A percentile compares a stretch with the other conserved stretches of the same genome.
phyloP scores from a whole-genome alignment of 2,888 invertebrate species.

The Synergus gifuensis region DNA sequence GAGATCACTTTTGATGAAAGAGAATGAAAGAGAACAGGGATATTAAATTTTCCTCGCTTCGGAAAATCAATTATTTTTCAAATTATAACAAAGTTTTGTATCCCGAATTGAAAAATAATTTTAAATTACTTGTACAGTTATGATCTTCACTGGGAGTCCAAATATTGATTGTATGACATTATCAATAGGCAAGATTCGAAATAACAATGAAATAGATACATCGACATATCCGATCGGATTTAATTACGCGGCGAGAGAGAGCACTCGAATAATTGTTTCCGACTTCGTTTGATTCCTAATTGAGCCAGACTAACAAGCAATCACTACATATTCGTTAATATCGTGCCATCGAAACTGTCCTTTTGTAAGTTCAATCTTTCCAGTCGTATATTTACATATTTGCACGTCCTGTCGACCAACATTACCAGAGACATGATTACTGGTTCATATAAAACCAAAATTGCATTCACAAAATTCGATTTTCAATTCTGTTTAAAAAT shows the following conservation, averaged over 20 bases:
- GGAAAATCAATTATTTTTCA: background rate
- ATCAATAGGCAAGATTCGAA: conserved; percentile 1
- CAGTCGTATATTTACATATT: background rate
- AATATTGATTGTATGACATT: background rate
- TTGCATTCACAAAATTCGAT: background rate
- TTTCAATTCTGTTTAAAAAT: background rate
- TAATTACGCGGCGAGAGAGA: conserved; percentile 39
- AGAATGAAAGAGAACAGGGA: background rate
- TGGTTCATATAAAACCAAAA: conserved; percentile 8
- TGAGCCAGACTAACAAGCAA: conserved; percentile 55
- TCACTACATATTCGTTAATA: conserved; percentile 28
- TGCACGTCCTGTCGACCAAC: background rate
- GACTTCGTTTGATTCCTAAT: conserved; percentile 68
- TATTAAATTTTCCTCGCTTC: background rate
- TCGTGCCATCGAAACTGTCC: conserved; percentile 8
- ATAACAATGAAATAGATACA: conserved; percentile 33
- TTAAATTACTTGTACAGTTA: background rate
- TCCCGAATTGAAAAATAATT: too few species aligned
- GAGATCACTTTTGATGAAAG: conserved; percentile 16
- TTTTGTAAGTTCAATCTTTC: conserved; percentile 24
- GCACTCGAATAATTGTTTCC: conserved; percentile 69
- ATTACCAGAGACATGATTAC: background rate
- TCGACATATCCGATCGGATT: conserved; percentile 27
- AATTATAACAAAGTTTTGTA: background rate
- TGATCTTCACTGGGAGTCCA: background rate